These are phyloP conservation scores for Habrosyne pyritoides DNA, from an alignment of 2,888 invertebrate species.

Conservation along the genomic window DNA sequence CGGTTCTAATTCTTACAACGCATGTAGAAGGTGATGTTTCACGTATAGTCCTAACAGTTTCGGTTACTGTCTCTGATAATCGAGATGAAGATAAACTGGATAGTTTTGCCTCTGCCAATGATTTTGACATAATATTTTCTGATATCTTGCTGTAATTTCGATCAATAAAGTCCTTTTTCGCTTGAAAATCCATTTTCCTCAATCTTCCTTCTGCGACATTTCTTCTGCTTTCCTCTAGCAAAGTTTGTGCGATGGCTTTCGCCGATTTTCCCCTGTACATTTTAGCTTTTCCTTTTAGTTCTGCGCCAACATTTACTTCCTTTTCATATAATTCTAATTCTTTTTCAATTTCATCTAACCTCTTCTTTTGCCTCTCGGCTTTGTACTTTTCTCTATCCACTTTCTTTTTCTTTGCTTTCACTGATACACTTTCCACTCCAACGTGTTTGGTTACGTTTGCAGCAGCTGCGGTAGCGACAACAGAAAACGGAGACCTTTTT, in stretches of 20 bases:
- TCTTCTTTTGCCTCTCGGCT: conserved; percentile 73
- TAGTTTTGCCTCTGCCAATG: conserved; percentile 38
- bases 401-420: conserved; percentile 77
- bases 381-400: conserved; percentile 64
- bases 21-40: conserved; percentile 63
- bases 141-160: conserved; percentile 46
- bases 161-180: conserved; percentile 46
- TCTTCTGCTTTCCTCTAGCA: conserved; percentile 84
- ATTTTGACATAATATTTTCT: conserved; percentile 46
- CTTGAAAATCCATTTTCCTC: conserved; percentile 52
- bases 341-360: conserved; percentile 69
- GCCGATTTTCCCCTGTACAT: conserved; percentile 90
- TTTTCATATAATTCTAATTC: conserved; percentile 68
- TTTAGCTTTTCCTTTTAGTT: conserved; percentile 80
- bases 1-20: conserved; percentile 62
- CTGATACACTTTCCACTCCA: conserved; percentile 76
- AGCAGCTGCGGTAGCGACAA: conserved; percentile 85
- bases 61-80: conserved; percentile 47
- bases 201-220: conserved; percentile 77
- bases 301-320: conserved; percentile 73
- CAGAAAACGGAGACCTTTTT: conserved; percentile 85
- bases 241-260: conserved; percentile 86
- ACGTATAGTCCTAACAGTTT: conserved; percentile 56
- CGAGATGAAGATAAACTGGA: conserved; percentile 45
- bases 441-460: conserved; percentile 86